Evolutionary conservation across 2,888 invertebrate genomes (phyloP), one percentile per base, ranked within the genome.

Genomic region (Acanthacorydalis orientalis): DNA sequence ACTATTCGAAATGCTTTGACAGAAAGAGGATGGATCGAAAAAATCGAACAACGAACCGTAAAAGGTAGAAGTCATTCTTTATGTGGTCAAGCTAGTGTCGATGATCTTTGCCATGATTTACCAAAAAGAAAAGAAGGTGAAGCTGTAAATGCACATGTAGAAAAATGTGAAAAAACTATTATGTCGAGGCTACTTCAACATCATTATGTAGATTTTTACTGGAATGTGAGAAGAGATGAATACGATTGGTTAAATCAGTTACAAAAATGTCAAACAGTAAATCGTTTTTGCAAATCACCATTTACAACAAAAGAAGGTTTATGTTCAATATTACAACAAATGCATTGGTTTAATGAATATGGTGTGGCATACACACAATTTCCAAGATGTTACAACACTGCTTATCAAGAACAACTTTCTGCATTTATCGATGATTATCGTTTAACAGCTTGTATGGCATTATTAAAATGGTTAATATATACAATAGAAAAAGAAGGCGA

Each of bases 221-320:
- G 93, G 91, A 89, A 89, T 43, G 80, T 87, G 48, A 80, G 86
- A 53, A 77, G 85, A 50, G 90, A 91, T 54, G 83, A 80, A 64
- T 77, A 79, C 52, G 85, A 87, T 56, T 80, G 83, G 75, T 75
- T 71, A 44, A 66, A 68, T 48, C 62, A 69, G 46, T 66, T 79
- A 12, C 72, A 71, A 55, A 76, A 75, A 49, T 73, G 77, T 40
- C 83, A 83, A 61, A 69, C 83, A 47, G 78, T 84, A 57, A 81
- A 80, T 63, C 81, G 92, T 57, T 92, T 86, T 64, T 83, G 82
- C 54, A 77, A 86, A 57, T 88, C 90, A 1, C 75, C 83, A 46
- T 93, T 93, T 60, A 92, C 93, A 1, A 90, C 92, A 0, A 95
- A 95, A 73, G 91, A 91, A 63, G 89, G 89, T 2, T 64, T 90